These are phyloP conservation scores for Pelecanoides urinatrix DNA, from an alignment of 2,113 vertebrate species.

Conservation along the genomic window DNA sequence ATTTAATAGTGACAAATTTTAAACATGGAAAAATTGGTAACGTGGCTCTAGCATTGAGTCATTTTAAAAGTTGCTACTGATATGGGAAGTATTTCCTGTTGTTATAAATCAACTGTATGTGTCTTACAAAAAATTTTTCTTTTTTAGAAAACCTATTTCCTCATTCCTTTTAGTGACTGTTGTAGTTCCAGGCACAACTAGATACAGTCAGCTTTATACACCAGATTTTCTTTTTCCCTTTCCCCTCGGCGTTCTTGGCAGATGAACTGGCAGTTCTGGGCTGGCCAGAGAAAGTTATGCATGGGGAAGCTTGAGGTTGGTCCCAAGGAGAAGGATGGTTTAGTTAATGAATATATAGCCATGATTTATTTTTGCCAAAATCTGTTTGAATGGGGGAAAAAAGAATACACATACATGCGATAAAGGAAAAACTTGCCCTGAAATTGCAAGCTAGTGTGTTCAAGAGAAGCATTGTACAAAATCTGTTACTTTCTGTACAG, in stretches of 20 bases:
- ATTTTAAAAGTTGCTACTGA: constrained; percentile 12
- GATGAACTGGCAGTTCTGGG: constrained; percentile 59
- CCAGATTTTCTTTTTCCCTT: neutral
- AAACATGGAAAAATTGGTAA: constrained; percentile 14
- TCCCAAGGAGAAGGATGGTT: neutral
- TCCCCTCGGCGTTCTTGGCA: neutral
- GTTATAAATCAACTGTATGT: constrained; percentile 16
- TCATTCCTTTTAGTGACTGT: constrained; percentile 36
- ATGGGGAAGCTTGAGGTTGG: neutral
- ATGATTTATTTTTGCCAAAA: constrained; percentile 33
- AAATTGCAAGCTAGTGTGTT: constrained; percentile 2
- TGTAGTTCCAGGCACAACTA: constrained; percentile 23
- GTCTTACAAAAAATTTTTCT: neutral
- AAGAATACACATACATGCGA: constrained; percentile 20
- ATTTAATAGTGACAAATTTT: neutral
- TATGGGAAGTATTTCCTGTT: neutral
- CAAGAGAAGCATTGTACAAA: constrained; percentile 62
- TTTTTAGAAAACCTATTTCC: constrained; percentile 31
- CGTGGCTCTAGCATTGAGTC: neutral
- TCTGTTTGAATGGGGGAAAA: constrained; percentile 19
- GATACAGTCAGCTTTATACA: neutral
- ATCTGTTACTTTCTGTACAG: constrained; percentile 68
- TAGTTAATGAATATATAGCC: neutral
- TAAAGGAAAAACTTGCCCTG: constrained; percentile 34
- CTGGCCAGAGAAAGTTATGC: neutral